phyloP scores from a whole-genome alignment of 2,888 invertebrate genomes.

The Eupithecia abbreviata region DNA sequence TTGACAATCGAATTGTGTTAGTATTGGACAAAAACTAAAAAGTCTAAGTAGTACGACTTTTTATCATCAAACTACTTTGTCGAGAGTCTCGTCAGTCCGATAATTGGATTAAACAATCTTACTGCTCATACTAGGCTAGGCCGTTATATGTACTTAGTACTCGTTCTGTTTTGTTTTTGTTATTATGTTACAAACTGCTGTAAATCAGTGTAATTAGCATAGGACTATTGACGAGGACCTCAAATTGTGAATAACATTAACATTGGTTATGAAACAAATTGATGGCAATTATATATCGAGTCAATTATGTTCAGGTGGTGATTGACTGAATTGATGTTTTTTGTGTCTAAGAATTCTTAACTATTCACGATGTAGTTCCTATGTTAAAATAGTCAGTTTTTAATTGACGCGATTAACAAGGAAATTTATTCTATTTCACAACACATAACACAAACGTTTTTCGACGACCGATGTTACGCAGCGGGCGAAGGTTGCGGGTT shows the following conservation, averaged over 20 bases:
- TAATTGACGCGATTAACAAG: neutral
- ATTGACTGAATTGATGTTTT: constrained; percentile 37
- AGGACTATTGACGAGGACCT: neutral
- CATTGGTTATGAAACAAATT: constrained; percentile 12
- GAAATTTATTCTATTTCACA: neutral
- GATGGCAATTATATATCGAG: constrained; percentile 12
- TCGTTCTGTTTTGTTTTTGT: neutral
- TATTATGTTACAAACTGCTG: neutral
- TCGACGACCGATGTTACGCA: too few species aligned
- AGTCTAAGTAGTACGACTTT: too few species aligned
- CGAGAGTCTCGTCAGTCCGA: too few species aligned
- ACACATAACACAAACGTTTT: neutral
- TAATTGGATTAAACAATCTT: too few species aligned
- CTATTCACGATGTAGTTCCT: neutral
- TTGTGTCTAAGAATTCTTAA: constrained; percentile 11
- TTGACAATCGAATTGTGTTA: too few species aligned
- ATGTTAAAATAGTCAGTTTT: neutral
- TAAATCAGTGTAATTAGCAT: neutral
- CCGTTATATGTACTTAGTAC: neutral
- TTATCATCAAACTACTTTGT: too few species aligned
- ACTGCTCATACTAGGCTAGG: too few species aligned
- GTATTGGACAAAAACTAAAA: too few species aligned
- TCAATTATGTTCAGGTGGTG: constrained; percentile 25
- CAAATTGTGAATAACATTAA: constrained; percentile 36
- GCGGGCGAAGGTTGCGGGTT: too few species aligned